Evolutionary conservation across 2,888 invertebrate species (phyloP).

Genomic region (Ormia ochracea): DNA sequence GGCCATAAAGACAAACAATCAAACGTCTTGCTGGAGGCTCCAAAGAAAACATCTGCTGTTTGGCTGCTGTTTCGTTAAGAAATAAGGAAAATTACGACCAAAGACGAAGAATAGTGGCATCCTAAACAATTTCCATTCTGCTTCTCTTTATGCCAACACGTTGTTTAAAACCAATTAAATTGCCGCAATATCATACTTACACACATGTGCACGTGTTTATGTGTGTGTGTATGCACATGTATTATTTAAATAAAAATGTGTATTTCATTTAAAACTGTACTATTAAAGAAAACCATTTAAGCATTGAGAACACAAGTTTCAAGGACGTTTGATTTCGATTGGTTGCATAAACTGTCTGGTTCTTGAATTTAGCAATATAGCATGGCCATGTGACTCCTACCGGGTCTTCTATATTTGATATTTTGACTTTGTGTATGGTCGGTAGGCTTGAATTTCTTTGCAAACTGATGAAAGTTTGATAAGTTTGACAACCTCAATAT

Average conservation of each 20-base stretch:
- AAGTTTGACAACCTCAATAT: no score
- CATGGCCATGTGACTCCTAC: no score
- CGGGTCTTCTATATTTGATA: no score
- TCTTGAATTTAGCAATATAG: no score
- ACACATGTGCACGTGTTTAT: background rate
- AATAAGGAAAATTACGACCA: background rate
- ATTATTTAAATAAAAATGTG: background rate
- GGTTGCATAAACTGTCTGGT: background rate
- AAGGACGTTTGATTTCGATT: conserved; percentile 22
- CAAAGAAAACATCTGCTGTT: conserved; percentile 39
- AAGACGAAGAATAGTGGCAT: background rate
- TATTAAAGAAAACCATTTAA: background rate
- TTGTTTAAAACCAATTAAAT: background rate
- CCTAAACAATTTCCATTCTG: background rate
- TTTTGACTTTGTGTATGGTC: no score
- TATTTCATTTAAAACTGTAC: background rate
- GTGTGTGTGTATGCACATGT: background rate
- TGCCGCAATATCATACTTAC: background rate
- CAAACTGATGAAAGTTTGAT: no score
- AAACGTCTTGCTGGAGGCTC: background rate
- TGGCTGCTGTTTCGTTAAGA: background rate
- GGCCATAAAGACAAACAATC: background rate
- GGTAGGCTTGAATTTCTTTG: no score
- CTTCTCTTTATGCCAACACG: background rate
- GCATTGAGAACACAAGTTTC: conserved; percentile 21